Evolutionary conservation across 1,140 invertebrate species (phyloP), one percentile per base, ranked within the genome.

Genomic region (Phymorhynchus buccinoides): DNA sequence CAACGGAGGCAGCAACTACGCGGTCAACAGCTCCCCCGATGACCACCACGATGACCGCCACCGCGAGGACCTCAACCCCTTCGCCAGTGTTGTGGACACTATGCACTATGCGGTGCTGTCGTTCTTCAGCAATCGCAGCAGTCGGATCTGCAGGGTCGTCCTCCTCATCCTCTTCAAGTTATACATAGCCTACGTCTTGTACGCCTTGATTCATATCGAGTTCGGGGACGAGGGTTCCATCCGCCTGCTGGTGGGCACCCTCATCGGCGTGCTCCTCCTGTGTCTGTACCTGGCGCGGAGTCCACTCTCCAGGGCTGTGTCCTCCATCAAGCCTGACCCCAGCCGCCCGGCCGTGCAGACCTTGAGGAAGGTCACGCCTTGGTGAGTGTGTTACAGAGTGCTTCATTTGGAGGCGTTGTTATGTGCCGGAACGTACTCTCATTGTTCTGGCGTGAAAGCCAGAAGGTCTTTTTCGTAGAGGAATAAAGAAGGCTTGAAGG

Each of bases 181-280:
- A 12, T 89, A 87, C 73, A 66, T 88, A 14, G 86, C 81, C 7
- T 88, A 88, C 73, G 86, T 89, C 71, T 77, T 27, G n/a, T 87
- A 86, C 78, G 87, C 87, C 3, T 77, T 89, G 87, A 62, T 27
- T 4, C 80, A 84, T 35, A 84, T 81, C 73, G 62, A 84, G 41
- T 87, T 92, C 86, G 91, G 90, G 42, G 90, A 91, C 77, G 90
- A 91, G 68, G 89, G 87, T 52, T 90, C 90, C 6, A 85, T 90
- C 35, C 87, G 90, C 12, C 86, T 92, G 30, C 85, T 92, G 16
- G 89, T 86, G 9, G 83, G 88, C 37, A 89, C 91, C 0, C 37
- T 87, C 18, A 18, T 84, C 30, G 85, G 85, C 0, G 0, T 84
- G 44, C 1, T 82, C 3, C 2, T 87, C 4, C 32, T 87, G 68